These are phyloP conservation scores for Gadopsis bispinosus DNA, from an alignment of 2,797 vertebrate species.

Conservation along the genomic window DNA sequence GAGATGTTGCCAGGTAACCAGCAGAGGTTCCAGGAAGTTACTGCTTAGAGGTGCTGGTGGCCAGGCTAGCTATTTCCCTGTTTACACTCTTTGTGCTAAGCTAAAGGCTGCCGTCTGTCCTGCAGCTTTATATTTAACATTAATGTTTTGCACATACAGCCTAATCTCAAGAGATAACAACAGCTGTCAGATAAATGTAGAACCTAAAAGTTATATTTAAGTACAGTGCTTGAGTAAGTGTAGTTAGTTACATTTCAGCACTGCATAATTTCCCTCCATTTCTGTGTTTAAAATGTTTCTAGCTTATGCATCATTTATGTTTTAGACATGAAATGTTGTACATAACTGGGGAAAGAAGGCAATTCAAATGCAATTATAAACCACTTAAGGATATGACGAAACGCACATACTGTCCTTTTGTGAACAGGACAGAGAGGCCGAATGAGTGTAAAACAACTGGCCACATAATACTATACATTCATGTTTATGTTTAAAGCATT, in stretches of 20 bases:
- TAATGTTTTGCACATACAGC: neutral
- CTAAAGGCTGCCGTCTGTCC: too few relatives aligned
- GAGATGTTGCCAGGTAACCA: too few relatives aligned
- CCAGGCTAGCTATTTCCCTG: neutral
- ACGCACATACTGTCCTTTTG: neutral
- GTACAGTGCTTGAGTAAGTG: neutral
- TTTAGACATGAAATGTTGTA: neutral
- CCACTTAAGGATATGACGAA: neutral
- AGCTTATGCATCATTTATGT: too few relatives aligned
- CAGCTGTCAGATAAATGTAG: neutral
- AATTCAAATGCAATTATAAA: neutral
- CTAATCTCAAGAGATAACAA: neutral
- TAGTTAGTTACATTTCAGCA: neutral
- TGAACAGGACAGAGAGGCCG: neutral
- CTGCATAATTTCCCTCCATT: neutral
- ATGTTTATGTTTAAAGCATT: constrained; percentile 61
- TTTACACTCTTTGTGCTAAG: neutral
- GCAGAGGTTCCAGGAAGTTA: too few relatives aligned
- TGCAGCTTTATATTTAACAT: too few relatives aligned
- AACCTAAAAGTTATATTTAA: neutral
- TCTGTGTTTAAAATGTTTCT: too few relatives aligned
- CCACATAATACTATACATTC: constrained; percentile 9
- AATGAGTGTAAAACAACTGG: constrained; percentile 10
- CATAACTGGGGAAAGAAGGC: neutral
- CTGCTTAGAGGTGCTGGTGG: too few relatives aligned